These are phyloP conservation scores for Acanthurus leucopareius DNA, from an alignment of 2,797 vertebrate genomes.

Conservation along the genomic window DNA sequence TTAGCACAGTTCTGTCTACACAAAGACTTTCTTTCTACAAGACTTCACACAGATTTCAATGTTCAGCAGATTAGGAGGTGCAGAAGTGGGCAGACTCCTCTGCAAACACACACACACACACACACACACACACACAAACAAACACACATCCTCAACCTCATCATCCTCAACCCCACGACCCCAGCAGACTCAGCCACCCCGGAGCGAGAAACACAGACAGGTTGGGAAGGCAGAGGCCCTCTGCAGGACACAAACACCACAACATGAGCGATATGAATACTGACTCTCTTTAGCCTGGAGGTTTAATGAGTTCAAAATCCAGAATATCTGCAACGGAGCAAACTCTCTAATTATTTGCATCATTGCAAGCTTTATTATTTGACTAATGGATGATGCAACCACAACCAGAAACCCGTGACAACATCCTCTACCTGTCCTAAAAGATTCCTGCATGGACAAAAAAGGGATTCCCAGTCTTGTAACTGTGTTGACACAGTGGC, in stretches of 20 bases:
- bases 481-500: slow-evolving; percentile 25
- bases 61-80: slow-evolving; percentile 61
- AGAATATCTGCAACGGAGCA: neutral
- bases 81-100: neutral
- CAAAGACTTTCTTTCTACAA: slow-evolving; percentile 61
- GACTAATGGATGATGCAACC: neutral
- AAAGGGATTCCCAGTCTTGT: neutral
- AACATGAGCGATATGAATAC: slow-evolving; percentile 34
- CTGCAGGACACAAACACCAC: slow-evolving; percentile 64
- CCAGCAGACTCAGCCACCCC: slow-evolving; percentile 51
- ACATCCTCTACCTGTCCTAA: slow-evolving; percentile 13
- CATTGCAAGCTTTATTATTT: neutral
- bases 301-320: neutral
- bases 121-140: slow-evolving; percentile 21
- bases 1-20: slow-evolving; percentile 17
- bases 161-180: slow-evolving; percentile 26
- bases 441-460: neutral
- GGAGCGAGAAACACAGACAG: slow-evolving; percentile 73
- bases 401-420: slow-evolving; percentile 16
- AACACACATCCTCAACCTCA: slow-evolving; percentile 5
- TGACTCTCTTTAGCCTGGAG: neutral
- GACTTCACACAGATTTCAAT: slow-evolving; percentile 55
- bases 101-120: slow-evolving; percentile 16
- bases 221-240: slow-evolving; percentile 64
- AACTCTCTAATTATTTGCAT: neutral